These are phyloP conservation scores for Cnemophilus loriae DNA, from an alignment of 2,113 vertebrate genomes.

Conservation along the genomic window DNA sequence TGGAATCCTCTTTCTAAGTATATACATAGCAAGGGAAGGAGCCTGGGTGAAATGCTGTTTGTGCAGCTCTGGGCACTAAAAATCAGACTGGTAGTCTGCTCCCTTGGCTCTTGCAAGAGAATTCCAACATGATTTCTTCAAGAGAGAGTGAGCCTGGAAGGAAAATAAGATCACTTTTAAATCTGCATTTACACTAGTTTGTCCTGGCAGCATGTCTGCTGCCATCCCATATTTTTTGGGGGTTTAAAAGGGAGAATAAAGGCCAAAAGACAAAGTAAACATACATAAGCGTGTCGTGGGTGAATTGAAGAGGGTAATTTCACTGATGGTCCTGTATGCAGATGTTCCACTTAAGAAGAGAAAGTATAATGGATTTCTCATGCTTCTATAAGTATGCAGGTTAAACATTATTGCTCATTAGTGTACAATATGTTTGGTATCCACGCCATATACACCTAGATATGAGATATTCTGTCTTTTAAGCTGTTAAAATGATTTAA, in stretches of 20 bases:
- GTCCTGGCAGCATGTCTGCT: not conserved
- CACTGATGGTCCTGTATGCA: not conserved
- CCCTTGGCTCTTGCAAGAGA: not conserved
- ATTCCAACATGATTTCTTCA: not conserved
- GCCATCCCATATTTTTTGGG: not conserved
- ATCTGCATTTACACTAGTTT: not conserved
- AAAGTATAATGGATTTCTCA: not conserved
- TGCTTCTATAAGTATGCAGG: not conserved
- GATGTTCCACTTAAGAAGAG: not conserved
- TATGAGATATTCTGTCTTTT: not conserved
- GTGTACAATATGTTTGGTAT: not conserved
- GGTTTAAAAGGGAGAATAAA: not conserved
- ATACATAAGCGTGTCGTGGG: not conserved
- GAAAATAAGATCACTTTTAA: not conserved
- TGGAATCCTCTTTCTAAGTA: not conserved
- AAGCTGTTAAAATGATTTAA: not conserved
- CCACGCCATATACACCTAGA: not conserved
- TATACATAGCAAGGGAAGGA: not conserved
- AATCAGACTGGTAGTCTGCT: not conserved
- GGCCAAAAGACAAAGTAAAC: not conserved
- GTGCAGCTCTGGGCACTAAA: not conserved
- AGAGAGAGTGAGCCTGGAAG: not conserved
- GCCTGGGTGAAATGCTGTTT: not conserved
- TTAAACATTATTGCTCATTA: not conserved
- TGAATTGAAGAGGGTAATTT: not conserved